Evolutionary conservation across 1,140 invertebrate species (phyloP), one percentile per base, ranked within the genome.

Genomic region (Wasmannia auropunctata): DNA sequence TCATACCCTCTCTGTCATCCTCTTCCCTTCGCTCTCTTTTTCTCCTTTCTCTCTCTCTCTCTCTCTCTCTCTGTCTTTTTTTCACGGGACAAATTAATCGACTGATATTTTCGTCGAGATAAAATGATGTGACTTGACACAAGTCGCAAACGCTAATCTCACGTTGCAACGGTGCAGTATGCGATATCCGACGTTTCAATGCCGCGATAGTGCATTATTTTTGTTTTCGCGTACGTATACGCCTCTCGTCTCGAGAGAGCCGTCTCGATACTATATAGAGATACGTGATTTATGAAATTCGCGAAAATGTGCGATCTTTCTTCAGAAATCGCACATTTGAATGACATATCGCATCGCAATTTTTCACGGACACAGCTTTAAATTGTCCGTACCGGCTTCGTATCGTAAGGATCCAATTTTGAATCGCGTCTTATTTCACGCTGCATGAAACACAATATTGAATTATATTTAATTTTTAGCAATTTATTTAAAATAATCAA

Each of bases 161-260:
- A 8, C 22, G 28, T 67, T 79, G 43, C 60, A 49, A 3, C 25
- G 22, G 22, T 10, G 40, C 43, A 43, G 14, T 43, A 8, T 37
- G 19, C 19, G 25, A 46, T 31, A 76, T 40, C 25, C 10, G 58
- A 7, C n/a, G 46, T 34, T 31, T 54, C 28, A 40, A 56, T 14
- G 7, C 4, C 22, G 49, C 63, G 51, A 81, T 80, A 80, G 16
- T n/a, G 25, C 31, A 81, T 14, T 83, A 83, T 83, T 83, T 83
- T 58, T 19, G 37, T 28, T 40, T 81, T 58, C 34, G 14, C 16
- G 22, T 54, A 22, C 11, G 19, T 11, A 8, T 22, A 62, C 16
- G 54, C 16, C 5, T 34, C 25, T 43, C 37, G n/a, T 34, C 25
- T 43, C 37, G n/a, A 28, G 62, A n/a, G 51, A 54, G n/a, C n/a